phyloP scores from a whole-genome alignment of 30 jellyfish, hydroid and myxozoan genomes.

The Cassiopea andromeda region DNA sequence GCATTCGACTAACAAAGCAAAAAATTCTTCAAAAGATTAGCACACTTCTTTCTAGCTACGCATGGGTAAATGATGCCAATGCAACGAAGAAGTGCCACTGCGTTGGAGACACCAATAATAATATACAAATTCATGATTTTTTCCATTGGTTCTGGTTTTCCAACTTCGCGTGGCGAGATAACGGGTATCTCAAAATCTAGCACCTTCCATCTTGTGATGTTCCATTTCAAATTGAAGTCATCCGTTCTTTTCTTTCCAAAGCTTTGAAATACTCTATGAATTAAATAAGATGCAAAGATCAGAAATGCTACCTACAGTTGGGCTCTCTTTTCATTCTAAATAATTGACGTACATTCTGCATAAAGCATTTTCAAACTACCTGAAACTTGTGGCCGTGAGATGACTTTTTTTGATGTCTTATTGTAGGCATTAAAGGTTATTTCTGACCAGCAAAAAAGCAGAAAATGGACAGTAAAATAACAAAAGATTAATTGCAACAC shows the following conservation, averaged over 20 bases:
- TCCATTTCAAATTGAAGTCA: slow-evolving; percentile 58
- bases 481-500: too few relatives aligned
- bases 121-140: slow-evolving; percentile 46
- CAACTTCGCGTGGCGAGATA: neutral
- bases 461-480: too few relatives aligned
- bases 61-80: slow-evolving; percentile 61
- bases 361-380: neutral
- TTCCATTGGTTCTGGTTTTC: slow-evolving; percentile 2
- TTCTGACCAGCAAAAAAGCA: slow-evolving; percentile 36
- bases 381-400: slow-evolving; percentile 50
- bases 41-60: slow-evolving; percentile 62
- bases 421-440: slow-evolving; percentile 62
- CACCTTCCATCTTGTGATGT: slow-evolving; percentile 65
- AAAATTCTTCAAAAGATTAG: neutral
- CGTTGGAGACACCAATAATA: slow-evolving; percentile 57
- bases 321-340: neutral
- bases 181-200: slow-evolving; percentile 50
- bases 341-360: too few relatives aligned
- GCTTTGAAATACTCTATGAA: slow-evolving; percentile 26
- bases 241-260: slow-evolving; percentile 25
- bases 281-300: neutral
- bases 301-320: neutral
- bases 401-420: slow-evolving; percentile 41
- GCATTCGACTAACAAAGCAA: too few relatives aligned
- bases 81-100: slow-evolving; percentile 55